These are phyloP conservation scores for Chaetodon auriga DNA, from an alignment of 2,113 vertebrate genomes.

Conservation along the genomic window DNA sequence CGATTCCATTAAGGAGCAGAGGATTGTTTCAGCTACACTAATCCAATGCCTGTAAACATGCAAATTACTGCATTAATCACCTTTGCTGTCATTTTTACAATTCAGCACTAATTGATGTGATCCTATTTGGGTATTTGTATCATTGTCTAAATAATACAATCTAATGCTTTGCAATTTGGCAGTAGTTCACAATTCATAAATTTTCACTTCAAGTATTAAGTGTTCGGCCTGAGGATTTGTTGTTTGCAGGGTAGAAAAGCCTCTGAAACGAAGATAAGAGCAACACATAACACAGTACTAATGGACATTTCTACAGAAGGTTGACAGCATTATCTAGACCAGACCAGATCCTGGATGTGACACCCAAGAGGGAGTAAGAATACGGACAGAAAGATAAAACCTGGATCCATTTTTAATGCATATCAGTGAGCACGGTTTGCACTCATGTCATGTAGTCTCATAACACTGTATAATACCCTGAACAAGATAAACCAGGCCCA, in stretches of 20 bases:
- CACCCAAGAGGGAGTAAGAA: not conserved
- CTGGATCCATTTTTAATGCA: not conserved
- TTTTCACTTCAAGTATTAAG: not conserved
- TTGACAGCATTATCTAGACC: not conserved
- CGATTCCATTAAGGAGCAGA: slow-evolving; percentile 16
- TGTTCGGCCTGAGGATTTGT: not conserved
- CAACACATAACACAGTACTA: not conserved
- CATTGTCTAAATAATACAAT: not conserved
- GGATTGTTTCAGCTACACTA: slow-evolving; percentile 22
- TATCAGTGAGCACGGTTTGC: not conserved
- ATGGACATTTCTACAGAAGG: not conserved
- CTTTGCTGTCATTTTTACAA: slow-evolving; percentile 15
- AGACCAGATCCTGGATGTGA: not conserved
- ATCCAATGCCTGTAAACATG: slow-evolving; percentile 38
- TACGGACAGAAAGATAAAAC: no score
- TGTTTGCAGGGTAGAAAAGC: not conserved
- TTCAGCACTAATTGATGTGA: slow-evolving; percentile 18
- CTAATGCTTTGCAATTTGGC: slow-evolving; percentile 2
- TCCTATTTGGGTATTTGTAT: slow-evolving; percentile 34
- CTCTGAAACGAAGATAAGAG: not conserved
- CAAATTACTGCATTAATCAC: slow-evolving; percentile 46
- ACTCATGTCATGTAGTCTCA: slow-evolving; percentile 2
- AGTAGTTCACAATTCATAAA: not conserved
- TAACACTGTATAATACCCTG: not conserved
- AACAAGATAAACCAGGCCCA: not conserved